These are phyloP conservation scores for Chaetura pelagica DNA, from an alignment of 2,113 vertebrate species.

Conservation along the genomic window DNA sequence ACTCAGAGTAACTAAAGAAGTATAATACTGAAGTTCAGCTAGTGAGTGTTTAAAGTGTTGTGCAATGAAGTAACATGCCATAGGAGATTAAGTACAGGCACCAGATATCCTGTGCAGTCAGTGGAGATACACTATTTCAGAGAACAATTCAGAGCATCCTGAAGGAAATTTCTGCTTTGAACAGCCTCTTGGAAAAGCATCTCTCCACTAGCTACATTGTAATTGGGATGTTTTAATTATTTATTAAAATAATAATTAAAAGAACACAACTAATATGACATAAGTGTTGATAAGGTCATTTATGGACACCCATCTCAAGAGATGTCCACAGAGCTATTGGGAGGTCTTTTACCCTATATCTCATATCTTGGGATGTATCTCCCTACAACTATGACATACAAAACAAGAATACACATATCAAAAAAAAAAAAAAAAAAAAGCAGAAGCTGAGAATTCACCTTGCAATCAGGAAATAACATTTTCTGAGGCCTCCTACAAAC, in stretches of 20 bases:
- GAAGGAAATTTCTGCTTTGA: background rate
- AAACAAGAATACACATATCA: background rate
- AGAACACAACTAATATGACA: background rate
- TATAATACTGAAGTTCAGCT: background rate
- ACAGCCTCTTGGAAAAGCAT: background rate
- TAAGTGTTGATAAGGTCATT: background rate
- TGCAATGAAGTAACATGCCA: background rate
- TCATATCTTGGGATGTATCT: background rate
- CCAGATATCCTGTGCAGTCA: accelerated
- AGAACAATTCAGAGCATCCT: background rate
- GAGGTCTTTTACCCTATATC: background rate
- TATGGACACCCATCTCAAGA: background rate
- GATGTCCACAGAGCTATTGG: background rate
- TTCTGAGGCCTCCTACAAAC: background rate
- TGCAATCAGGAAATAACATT: background rate
- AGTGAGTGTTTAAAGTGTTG: background rate
- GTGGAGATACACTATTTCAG: background rate
- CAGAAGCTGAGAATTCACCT: background rate
- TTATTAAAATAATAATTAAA: background rate
- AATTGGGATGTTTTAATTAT: background rate
- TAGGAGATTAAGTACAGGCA: background rate
- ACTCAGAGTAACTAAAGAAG: background rate
- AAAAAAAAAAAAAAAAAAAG: too few relatives aligned
- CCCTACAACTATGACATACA: background rate
- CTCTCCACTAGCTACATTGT: background rate